A percentile compares a stretch with the other conserved stretches of the same genome.
Evolutionary conservation across 2,113 vertebrate species (phyloP).

Genomic region (Syngnathus scovelli): DNA sequence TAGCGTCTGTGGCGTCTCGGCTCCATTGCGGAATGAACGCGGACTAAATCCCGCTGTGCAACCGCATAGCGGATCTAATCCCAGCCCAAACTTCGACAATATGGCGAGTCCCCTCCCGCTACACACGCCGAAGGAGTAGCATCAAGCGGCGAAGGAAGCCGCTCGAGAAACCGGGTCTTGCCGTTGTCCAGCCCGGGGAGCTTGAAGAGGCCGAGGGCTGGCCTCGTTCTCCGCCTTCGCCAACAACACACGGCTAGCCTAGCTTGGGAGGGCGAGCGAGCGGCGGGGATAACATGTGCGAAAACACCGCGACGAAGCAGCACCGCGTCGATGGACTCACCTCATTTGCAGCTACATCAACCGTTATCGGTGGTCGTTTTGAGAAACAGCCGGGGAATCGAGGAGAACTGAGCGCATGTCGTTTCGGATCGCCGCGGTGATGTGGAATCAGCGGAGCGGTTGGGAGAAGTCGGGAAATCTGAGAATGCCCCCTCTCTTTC

Average conservation of each 20-base stretch:
- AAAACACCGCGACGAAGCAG: conserved; percentile 18
- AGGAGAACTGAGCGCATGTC: conserved; percentile 29
- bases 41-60: conserved; percentile 36
- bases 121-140: conserved; percentile 6
- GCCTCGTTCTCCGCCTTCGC: conserved; percentile 60
- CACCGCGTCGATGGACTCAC: conserved; percentile 51
- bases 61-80: conserved; percentile 33
- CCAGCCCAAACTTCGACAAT: conserved; percentile 38
- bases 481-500: conserved; percentile 58
- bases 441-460: conserved; percentile 52
- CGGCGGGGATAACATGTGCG: conserved; percentile 32
- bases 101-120: conserved; percentile 8
- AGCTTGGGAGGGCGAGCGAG: conserved; percentile 46
- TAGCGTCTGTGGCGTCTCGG: conserved; percentile 17
- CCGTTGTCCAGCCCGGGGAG: conserved; percentile 23
- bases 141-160: conserved; percentile 17
- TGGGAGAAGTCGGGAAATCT: conserved; percentile 62
- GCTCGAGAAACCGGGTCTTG: conserved; percentile 36
- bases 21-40: conserved; percentile 21
- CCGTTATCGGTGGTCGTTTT: not conserved
- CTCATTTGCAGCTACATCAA: conserved; percentile 20
- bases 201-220: conserved; percentile 48
- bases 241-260: conserved; percentile 47
- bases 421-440: conserved; percentile 48
- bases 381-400: not conserved